Percentiles rank a stretch among this genome's conserved stretches.
Conservation (phyloP, 2,113 vertebrate genomes). For the Hiodon alosoides region DNA sequence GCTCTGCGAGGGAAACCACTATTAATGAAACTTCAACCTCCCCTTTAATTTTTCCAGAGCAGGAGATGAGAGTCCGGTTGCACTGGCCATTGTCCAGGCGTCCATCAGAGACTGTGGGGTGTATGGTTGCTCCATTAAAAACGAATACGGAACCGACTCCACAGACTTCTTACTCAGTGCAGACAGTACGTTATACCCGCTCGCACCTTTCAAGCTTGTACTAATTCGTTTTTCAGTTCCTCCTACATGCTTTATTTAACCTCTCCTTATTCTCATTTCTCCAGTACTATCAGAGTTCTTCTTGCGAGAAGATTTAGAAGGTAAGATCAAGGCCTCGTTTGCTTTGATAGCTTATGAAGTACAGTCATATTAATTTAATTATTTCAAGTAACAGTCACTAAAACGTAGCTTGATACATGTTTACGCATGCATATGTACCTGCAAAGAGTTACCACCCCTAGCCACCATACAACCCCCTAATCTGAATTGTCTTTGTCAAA, state of each 20-base stretch:
- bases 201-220: background rate
- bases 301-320: conserved; percentile 85
- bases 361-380: background rate
- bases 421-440: too few relatives aligned
- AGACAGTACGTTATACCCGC: conserved; percentile 70
- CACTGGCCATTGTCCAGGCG: conserved; percentile 81
- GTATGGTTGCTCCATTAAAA: conserved; percentile 82
- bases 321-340: conserved; percentile 53
- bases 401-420: too few relatives aligned
- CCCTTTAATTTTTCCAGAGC: conserved; percentile 57
- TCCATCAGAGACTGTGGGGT: conserved; percentile 79
- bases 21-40: too few relatives aligned
- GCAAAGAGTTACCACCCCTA: too few relatives aligned
- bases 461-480: too few relatives aligned
- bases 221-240: background rate
- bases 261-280: background rate
- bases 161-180: conserved; percentile 84
- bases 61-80: conserved; percentile 84
- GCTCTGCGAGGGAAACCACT: background rate
- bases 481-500: too few relatives aligned
- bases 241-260: background rate
- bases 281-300: conserved; percentile 83
- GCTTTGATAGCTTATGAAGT: background rate
- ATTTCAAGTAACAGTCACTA: background rate
- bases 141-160: conserved; percentile 76